Evolutionary conservation across 2,797 vertebrate genomes (phyloP).

Genomic region (Yasuhikotakia modesta): DNA sequence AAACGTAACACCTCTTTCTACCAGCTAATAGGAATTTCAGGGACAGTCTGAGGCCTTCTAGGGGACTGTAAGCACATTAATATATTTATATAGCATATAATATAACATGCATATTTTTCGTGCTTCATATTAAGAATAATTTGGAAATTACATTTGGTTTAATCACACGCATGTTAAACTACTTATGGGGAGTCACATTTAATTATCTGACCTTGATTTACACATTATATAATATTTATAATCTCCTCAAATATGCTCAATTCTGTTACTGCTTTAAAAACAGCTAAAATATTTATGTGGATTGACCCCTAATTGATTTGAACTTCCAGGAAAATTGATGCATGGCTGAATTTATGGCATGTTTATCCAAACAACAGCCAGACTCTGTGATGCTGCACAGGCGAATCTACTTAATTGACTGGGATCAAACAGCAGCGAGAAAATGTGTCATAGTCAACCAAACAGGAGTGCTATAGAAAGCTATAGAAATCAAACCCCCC

Average conservation of each 20-base stretch:
- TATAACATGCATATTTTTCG: neutral
- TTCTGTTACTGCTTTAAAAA: neutral
- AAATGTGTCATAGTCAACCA: conserved; percentile 69
- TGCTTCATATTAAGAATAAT: neutral
- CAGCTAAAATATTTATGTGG: conserved; percentile 31
- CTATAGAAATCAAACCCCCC: conserved; percentile 85
- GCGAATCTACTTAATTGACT: conserved; percentile 46
- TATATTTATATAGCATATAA: neutral
- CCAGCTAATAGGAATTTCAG: neutral
- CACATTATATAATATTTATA: neutral
- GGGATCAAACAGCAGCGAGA: conserved; percentile 65
- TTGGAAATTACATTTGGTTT: neutral
- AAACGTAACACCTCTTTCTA: conserved; percentile 5
- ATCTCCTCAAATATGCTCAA: conserved; percentile 8
- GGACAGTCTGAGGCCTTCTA: neutral
- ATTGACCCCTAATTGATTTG: conserved; percentile 29
- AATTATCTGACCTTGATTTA: neutral
- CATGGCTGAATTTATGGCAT: conserved; percentile 18
- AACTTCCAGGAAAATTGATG: conserved; percentile 28
- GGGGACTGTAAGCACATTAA: neutral
- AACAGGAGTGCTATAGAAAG: conserved; percentile 80
- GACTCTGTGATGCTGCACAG: conserved; percentile 30
- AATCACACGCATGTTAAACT: neutral
- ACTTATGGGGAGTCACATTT: neutral
- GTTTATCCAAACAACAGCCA: conserved; percentile 40